phyloP scores from a whole-genome alignment of 2,113 vertebrate genomes.

The Taurulus bubalis region DNA sequence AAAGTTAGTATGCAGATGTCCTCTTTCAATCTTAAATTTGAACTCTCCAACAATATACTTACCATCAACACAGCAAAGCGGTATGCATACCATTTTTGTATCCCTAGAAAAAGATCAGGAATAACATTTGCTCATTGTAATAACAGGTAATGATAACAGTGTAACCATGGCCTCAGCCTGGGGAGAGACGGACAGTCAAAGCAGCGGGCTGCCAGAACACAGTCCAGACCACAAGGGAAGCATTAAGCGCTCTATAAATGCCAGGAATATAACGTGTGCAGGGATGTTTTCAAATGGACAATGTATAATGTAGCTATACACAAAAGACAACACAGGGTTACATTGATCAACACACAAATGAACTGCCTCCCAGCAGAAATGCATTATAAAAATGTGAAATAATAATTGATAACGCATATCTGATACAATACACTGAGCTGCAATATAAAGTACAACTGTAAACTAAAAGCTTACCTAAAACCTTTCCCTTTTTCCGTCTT shows the following conservation, averaged over 20 bases:
- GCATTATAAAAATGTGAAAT: background rate
- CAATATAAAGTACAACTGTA: background rate
- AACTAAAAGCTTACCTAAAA: constrained; percentile 10
- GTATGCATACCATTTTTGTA: constrained; percentile 34
- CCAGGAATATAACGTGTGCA: constrained; percentile 41
- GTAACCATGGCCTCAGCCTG: constrained; percentile 53
- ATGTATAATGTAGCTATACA: background rate
- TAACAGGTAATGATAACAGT: constrained; percentile 77
- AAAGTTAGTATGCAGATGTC: constrained; percentile 3
- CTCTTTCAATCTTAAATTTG: constrained; percentile 2
- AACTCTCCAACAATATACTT: constrained; percentile 1
- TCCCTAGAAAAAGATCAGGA: constrained; percentile 55
- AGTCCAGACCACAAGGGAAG: constrained; percentile 69
- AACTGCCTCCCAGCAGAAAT: background rate
- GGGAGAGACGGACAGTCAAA: constrained; percentile 60
- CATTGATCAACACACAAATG: background rate
- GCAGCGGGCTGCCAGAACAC: constrained; percentile 61
- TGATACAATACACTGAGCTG: background rate
- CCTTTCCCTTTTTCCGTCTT: constrained; percentile 30
- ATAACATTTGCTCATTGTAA: constrained; percentile 71
- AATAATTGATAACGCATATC: background rate
- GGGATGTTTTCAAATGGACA: constrained; percentile 22
- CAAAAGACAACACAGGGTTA: background rate
- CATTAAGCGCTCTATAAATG: constrained; percentile 60
- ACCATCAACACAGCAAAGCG: constrained; percentile 19